Evolutionary conservation across 1,140 invertebrate genomes (phyloP).

Genomic region (Drosophila prosaltans): DNA sequence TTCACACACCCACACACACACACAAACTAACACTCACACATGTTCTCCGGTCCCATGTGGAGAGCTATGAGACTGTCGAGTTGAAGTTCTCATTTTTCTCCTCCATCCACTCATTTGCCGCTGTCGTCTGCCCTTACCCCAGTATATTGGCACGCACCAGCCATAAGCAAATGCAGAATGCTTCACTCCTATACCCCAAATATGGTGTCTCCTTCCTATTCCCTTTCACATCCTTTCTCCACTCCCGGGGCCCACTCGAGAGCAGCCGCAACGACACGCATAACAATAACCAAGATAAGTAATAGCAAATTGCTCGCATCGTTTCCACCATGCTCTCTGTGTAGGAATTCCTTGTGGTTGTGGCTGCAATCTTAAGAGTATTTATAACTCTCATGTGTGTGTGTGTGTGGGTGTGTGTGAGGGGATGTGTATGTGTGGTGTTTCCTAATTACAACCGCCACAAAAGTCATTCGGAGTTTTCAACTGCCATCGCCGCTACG

Average conservation of each 20-base stretch:
- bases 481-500: constrained; percentile 26
- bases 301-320: constrained; percentile 73
- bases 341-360: not conserved
- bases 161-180: constrained; percentile 65
- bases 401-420: not conserved
- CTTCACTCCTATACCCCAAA: constrained; percentile 24
- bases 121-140: not conserved
- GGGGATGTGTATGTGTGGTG: constrained; percentile 31
- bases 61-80: constrained; percentile 20
- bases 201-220: not conserved
- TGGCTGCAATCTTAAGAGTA: constrained; percentile 57
- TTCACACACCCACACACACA: not conserved
- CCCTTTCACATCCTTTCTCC: not conserved
- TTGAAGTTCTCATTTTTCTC: constrained; percentile 2
- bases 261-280: constrained; percentile 28
- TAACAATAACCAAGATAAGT: constrained; percentile 71
- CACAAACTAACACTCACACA: not conserved
- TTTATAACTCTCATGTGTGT: constrained; percentile 41
- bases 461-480: constrained; percentile 33
- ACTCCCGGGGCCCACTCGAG: not conserved
- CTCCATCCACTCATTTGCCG: not conserved
- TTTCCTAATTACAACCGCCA: constrained; percentile 65
- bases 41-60: constrained; percentile 31
- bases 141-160: constrained; percentile 60
- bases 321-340: constrained; percentile 16